Evolutionary conservation across 2,888 invertebrate genomes (phyloP).

Genomic region (Homarus gammarus): DNA sequence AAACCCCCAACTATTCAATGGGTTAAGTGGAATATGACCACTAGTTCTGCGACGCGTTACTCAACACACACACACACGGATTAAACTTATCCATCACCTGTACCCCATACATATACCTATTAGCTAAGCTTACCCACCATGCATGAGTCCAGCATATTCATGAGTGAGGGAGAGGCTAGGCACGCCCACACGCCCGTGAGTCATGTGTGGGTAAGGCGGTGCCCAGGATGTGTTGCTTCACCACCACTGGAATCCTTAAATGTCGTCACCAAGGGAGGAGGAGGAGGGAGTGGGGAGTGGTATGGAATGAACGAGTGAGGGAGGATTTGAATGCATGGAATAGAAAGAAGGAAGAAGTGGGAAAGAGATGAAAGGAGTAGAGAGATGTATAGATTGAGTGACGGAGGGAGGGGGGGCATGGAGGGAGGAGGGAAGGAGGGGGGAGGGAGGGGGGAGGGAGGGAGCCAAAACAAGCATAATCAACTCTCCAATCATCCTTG

Average conservation of each 20-base stretch:
- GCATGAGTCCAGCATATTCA: too few species aligned
- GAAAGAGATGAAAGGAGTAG: not conserved
- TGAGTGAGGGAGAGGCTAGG: too few species aligned
- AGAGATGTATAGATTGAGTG: too few species aligned
- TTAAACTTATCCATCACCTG: too few species aligned
- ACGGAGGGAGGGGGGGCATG: not conserved
- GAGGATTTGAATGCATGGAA: not conserved
- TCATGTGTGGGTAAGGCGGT: not conserved
- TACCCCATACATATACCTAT: too few species aligned
- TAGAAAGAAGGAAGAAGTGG: conserved; percentile 4
- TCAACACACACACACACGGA: too few species aligned
- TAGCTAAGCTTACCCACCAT: too few species aligned
- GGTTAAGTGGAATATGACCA: too few species aligned
- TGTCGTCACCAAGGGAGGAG: not conserved
- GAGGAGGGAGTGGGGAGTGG: not conserved
- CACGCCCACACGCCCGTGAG: not conserved
- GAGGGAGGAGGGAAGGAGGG: not conserved
- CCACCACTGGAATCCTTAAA: not conserved
- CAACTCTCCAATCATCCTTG: too few species aligned
- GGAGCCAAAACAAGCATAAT: too few species aligned
- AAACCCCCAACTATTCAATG: too few species aligned
- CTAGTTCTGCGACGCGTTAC: too few species aligned
- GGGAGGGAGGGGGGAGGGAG: conserved; percentile 3
- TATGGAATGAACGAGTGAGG: not conserved
- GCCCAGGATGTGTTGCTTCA: not conserved